Evolutionary conservation across 2,797 vertebrate genomes (phyloP).

Genomic region (Gallirallus australis): DNA sequence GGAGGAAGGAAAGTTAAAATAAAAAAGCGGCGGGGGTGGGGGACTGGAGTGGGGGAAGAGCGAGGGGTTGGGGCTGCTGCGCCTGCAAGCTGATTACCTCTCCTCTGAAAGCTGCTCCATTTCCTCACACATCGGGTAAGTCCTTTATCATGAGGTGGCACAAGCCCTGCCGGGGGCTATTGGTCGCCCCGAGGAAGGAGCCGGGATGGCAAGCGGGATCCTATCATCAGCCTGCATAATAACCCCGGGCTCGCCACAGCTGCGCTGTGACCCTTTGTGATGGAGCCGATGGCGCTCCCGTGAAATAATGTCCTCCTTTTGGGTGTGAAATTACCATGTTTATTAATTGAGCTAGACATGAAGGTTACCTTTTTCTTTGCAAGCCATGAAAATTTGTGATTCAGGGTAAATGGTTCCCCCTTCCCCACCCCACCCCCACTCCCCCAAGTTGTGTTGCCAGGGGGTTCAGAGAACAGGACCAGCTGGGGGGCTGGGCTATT

Average conservation of each 20-base stretch:
- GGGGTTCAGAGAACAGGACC: neutral
- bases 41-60: neutral
- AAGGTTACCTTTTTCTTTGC: constrained; percentile 78
- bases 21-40: neutral
- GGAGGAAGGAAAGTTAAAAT: constrained; percentile 50
- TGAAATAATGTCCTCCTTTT: constrained; percentile 91
- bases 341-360: constrained; percentile 96
- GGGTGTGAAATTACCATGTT: constrained; percentile 98
- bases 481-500: neutral
- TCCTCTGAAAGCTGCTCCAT: constrained; percentile 84
- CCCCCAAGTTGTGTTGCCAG: constrained; percentile 67
- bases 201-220: constrained; percentile 84
- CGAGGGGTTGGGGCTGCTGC: constrained; percentile 77
- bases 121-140: constrained; percentile 85
- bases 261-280: constrained; percentile 97
- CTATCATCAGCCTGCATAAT: constrained; percentile 95
- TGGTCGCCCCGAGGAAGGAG: constrained; percentile 89
- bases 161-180: constrained; percentile 93
- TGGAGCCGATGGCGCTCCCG: constrained; percentile 90
- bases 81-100: constrained; percentile 89
- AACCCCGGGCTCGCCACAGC: constrained; percentile 92
- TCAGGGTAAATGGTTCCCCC: constrained; percentile 81
- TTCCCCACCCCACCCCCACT: neutral
- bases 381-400: constrained; percentile 87
- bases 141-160: constrained; percentile 98